These are phyloP conservation scores for Melanerpes aurifrons DNA, from an alignment of 2,113 vertebrate species.

Conservation along the genomic window DNA sequence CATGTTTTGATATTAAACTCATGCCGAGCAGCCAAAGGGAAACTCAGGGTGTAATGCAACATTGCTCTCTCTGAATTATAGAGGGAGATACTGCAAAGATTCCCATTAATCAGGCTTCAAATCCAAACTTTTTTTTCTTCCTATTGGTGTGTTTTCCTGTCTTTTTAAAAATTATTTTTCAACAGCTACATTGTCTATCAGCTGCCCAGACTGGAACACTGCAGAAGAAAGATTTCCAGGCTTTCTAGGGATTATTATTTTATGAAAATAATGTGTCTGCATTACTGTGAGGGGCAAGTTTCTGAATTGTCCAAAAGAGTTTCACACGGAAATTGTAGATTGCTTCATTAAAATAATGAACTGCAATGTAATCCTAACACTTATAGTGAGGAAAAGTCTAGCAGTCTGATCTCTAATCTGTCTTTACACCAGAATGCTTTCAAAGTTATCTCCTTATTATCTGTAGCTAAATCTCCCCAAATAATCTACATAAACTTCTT, in stretches of 20 bases:
- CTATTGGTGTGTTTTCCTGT: not conserved
- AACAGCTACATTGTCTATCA: not conserved
- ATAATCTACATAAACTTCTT: not conserved
- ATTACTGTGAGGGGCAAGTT: not conserved
- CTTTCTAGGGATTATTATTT: not conserved
- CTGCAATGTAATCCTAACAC: not conserved
- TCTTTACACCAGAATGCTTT: not conserved
- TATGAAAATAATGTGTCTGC: not conserved
- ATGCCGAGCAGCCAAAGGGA: not conserved
- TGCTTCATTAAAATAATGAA: not conserved
- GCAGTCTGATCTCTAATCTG: not conserved
- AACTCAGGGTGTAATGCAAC: slow-evolving; percentile 10
- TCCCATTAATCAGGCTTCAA: slow-evolving; percentile 16
- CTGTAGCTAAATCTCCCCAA: not conserved
- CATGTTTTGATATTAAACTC: not conserved
- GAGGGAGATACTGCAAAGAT: not conserved
- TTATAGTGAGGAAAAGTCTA: not conserved
- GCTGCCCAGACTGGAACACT: not conserved
- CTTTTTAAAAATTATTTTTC: not conserved
- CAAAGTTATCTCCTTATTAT: not conserved
- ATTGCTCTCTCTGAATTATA: not conserved
- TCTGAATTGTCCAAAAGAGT: not conserved
- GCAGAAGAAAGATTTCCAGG: not conserved
- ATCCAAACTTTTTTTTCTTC: not conserved
- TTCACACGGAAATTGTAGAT: not conserved